Base-by-base conservation (phyloP, 2,888 invertebrate species). In the Apamea epomidion region DNA sequence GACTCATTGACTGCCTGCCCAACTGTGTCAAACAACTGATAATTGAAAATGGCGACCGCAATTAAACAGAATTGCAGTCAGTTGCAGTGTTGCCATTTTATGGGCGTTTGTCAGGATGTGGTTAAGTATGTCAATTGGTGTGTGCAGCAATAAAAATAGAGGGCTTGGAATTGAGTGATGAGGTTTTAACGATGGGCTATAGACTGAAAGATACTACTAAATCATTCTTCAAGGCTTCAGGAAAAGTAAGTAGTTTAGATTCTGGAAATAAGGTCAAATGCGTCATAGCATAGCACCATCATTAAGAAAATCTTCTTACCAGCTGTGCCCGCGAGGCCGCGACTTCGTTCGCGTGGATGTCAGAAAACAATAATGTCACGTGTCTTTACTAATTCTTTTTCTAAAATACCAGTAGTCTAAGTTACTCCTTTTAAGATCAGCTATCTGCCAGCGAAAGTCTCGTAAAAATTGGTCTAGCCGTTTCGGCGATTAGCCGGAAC, bases 21-120 rank as follows among this genome's bases (percentile, higher is more conserved):
- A 84, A 62, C 25, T 70, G 32, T 78, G 84, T 78, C 74, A 75
- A 72, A 69, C 45, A 60, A 73, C 67, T 78, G 76, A 78, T 84
- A 84, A 86, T 86, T 45, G 64, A 51, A 58, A 80, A 73, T 16
- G 80, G 77, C 37, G 14, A 75, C 54, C 58, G 77, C 74, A 80
- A 83, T 87, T 88, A 85, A 68, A 37, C 58, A 74, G 74, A 80
- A 82, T 75, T 78, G 77, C 82, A 72, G 74, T 74, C 69, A 68
- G 69, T 76, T 70, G 76, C 85, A 76, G 62, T 54, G 74, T 60
- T 76, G 85, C 48, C 62, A 80, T 69, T 70, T 64, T 74, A 84
- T 76, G 72, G 77, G 74, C 76, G 74, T 84, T 74, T 65, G 79
- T 74, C 78, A 87, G 87, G 85, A 85, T 79, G 79, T 45, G 21